These are phyloP conservation scores for Parotocinclus haroldoi DNA, from an alignment of 2,797 vertebrate species.

Conservation along the genomic window DNA sequence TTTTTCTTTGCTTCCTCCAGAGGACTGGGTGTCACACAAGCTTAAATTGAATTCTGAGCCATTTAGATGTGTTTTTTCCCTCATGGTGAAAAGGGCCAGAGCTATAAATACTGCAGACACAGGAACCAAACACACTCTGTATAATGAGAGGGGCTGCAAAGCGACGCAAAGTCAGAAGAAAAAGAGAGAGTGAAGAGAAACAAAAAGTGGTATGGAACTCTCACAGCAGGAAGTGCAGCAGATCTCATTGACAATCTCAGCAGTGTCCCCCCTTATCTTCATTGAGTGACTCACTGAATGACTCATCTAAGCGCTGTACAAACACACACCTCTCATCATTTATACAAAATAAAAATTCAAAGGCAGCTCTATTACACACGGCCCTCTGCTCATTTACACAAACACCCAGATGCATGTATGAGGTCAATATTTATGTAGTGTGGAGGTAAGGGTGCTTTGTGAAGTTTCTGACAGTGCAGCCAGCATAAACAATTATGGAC, in stretches of 20 bases:
- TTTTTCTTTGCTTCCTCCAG: slow-evolving; percentile 31
- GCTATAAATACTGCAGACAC: slow-evolving; percentile 47
- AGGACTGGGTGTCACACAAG: slow-evolving; percentile 38
- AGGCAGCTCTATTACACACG: slow-evolving; percentile 19
- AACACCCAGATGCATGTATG: too few relatives aligned
- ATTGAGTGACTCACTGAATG: slow-evolving; percentile 62
- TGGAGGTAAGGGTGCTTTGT: too few relatives aligned
- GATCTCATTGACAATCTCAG: slow-evolving; percentile 30
- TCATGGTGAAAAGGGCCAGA: slow-evolving; percentile 26
- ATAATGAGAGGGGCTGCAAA: slow-evolving; percentile 25
- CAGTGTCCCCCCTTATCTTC: slow-evolving; percentile 28
- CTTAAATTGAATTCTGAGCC: slow-evolving; percentile 45
- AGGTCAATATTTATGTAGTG: too few relatives aligned
- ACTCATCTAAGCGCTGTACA: slow-evolving; percentile 57
- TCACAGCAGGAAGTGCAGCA: slow-evolving; percentile 23
- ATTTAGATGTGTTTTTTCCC: slow-evolving; percentile 45
- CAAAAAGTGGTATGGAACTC: slow-evolving; percentile 25
- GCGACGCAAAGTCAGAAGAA: slow-evolving; percentile 16
- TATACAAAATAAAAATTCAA: slow-evolving; percentile 39
- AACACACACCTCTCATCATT: slow-evolving; percentile 40
- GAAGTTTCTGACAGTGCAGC: too few relatives aligned
- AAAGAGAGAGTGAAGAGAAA: slow-evolving; percentile 11
- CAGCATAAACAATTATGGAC: too few relatives aligned
- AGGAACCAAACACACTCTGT: slow-evolving; percentile 32
- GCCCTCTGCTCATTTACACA: slow-evolving; percentile 12